Evolutionary conservation across 1,140 invertebrate species (phyloP), one percentile per base, ranked within the genome.

Genomic region (Pseudomyrmex gracilis): DNA sequence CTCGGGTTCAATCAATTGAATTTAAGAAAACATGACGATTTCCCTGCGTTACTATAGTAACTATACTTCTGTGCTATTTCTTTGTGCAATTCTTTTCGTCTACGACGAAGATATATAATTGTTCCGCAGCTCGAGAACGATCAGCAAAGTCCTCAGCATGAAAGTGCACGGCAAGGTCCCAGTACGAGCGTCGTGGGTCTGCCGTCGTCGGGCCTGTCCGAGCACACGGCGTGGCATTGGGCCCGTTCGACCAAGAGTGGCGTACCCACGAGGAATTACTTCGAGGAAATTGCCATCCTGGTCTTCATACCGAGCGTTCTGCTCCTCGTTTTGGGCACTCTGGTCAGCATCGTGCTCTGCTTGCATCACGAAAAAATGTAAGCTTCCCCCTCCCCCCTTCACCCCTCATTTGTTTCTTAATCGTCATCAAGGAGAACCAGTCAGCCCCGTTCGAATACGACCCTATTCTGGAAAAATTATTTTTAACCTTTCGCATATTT

Each of bases 311-410:
- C 97, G 0, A 94, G 96, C 70, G 89, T 96, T 64, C 92, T 98
- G 22, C 94, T 98, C 87, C 90, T 97, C 15, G 89, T 97, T 17
- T 92, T 97, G 2, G 95, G 96, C 1, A 94, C 96, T 20, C 93
- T 97, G 3, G 91, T 98, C 0, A 97, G 97, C 5, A 95, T 96
- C 15, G 95, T 97, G 1, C 93, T 98, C 12, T 98, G 97, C 92
- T 96, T 97, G 76, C 96, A 97, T 84, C 96, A 97, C 90, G 96
- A 97, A 76, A 96, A 96, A 91, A 94, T 97, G 97, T 98, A 94
- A 97, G 97, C 96, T 58, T 5, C n/a, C n/a, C n/a, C n/a, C n/a
- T n/a, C n/a, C n/a, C n/a, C n/a, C n/a, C n/a, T n/a, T n/a, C n/a
- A n/a, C n/a, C n/a, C n/a, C n/a, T n/a, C 15, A 15, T 20, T 58